phyloP scores from a whole-genome alignment of 2,888 invertebrate species.

The Rhingia campestris region DNA sequence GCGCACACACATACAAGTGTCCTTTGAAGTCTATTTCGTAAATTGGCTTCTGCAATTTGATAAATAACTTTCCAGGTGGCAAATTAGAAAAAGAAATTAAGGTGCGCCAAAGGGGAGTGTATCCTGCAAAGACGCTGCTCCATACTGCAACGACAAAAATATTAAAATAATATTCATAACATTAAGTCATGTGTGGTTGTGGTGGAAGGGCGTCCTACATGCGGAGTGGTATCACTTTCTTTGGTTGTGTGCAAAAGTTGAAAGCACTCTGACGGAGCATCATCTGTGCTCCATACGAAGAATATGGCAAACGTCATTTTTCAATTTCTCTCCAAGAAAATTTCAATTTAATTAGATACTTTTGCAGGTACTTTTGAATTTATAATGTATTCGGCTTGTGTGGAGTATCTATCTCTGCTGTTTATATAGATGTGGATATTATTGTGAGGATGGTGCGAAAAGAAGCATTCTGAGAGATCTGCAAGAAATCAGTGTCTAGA shows the following conservation, averaged over 20 bases:
- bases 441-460: background rate
- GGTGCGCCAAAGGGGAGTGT: background rate
- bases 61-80: conserved; percentile 57
- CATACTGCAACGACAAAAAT: conserved; percentile 26
- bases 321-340: conserved; percentile 60
- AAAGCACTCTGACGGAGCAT: conserved; percentile 45
- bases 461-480: conserved; percentile 14
- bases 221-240: conserved; percentile 9
- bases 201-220: background rate
- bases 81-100: conserved; percentile 47
- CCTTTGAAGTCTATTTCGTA: conserved; percentile 7
- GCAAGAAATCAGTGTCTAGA: background rate
- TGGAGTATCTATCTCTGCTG: background rate
- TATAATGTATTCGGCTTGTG: background rate
- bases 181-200: conserved; percentile 50
- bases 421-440: too few species aligned
- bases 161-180: conserved; percentile 69
- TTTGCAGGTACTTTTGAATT: conserved; percentile 39
- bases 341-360: conserved; percentile 67
- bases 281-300: conserved; percentile 44
- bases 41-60: conserved; percentile 55
- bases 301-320: conserved; percentile 66
- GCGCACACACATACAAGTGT: background rate
- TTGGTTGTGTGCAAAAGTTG: background rate
- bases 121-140: too few species aligned